Base-by-base conservation (phyloP, 2,797 vertebrate genomes). In the Tinamus major region DNA sequence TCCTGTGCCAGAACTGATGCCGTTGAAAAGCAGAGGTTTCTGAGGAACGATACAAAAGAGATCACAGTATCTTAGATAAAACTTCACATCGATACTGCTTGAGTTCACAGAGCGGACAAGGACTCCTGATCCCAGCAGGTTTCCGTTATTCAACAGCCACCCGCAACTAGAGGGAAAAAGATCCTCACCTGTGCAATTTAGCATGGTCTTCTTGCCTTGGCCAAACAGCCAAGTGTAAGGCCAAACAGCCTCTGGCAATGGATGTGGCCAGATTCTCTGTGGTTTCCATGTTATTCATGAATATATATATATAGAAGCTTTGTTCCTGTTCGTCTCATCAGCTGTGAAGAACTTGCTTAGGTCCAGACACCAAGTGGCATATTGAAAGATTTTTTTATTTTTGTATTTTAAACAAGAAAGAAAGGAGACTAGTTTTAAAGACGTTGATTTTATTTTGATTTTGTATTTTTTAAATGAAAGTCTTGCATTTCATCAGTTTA, bases 41-140 rank as follows among this genome's bases (percentile, higher is more conserved):
- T 18, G 23, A 5, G 78, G 42, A 35, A 74, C 41, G 14, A 55
- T 44, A 9, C 58, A 75, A 69, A n/a, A 29, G 75, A 1, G 0
- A 8, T 68, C 5, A 1, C 0, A 0, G 1, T 18, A 1, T 10
- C 37, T 27, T 13, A 13, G 46, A 51, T 49, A 49, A 49, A 55
- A 27, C 26, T 75, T 2, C 13, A 13, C 13, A n/a, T 56, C 21
- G 29, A 4, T 0, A 0, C 27, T 53, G 39, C 16, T 69, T 58
- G 55, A 68, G 27, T 21, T 75, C 18, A 6, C 21, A 13, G 70
- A 26, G 33, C 14, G 56, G 27, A 17, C 44, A n/a, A 4, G 26
- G 48, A 23, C 26, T 64, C 44, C 20, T 37, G 17, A 29, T 65
- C 31, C 58, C 41, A 31, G n/a, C 24, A 27, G 42, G 46, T 70